Percentiles rank a stretch among this genome's conserved stretches.
Conservation (phyloP, 2,888 invertebrate genomes). For the Trachelus iudaicus region DNA sequence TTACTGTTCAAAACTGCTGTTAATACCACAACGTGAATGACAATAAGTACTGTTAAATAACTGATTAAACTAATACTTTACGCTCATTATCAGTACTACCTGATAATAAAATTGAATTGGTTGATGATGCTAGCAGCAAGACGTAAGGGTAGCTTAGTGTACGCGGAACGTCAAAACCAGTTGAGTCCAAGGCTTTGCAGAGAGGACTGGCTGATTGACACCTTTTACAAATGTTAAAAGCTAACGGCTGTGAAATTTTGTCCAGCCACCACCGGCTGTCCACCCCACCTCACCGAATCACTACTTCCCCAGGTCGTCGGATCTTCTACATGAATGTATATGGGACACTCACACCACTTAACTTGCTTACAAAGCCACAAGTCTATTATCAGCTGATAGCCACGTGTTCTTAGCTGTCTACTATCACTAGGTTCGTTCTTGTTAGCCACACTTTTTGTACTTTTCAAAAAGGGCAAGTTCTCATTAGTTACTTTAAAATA, state of each 20-base stretch:
- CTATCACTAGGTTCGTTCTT: neutral
- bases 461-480: too few species aligned
- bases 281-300: neutral
- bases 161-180: neutral
- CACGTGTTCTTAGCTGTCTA: slow-evolving; percentile 37
- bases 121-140: neutral
- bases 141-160: neutral
- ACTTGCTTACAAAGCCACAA: neutral
- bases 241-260: neutral
- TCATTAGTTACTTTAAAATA: too few species aligned
- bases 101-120: neutral
- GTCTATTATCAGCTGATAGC: slow-evolving; percentile 43
- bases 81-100: neutral
- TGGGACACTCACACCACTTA: neutral
- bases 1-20: neutral
- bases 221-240: neutral
- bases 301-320: neutral
- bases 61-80: neutral
- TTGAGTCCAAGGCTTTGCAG: neutral
- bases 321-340: neutral
- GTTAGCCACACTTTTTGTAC: too few species aligned
- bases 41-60: neutral
- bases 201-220: neutral
- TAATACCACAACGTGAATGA: neutral
- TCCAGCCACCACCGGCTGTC: neutral